Evolutionary conservation across 1,140 invertebrate genomes (phyloP).

Genomic region (Cylas formicarius): DNA sequence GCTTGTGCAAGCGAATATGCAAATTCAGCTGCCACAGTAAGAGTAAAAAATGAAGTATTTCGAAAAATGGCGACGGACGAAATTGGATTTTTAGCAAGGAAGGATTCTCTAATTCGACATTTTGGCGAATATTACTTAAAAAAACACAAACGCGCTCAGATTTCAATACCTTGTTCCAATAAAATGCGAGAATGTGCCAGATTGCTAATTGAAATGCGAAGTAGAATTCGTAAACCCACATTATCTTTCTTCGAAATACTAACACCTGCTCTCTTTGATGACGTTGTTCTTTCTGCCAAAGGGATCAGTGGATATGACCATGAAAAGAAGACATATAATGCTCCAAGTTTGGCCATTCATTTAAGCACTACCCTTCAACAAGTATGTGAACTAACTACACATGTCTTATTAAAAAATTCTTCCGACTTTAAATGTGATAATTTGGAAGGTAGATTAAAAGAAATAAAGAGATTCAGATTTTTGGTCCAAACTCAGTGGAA

Average conservation of each 20-base stretch:
- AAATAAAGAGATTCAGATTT: constrained; percentile 17
- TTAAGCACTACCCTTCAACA: too few relatives aligned
- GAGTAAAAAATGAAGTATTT: constrained; percentile 1
- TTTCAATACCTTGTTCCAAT: too few relatives aligned
- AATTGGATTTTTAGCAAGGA: background rate
- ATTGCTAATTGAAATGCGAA: background rate
- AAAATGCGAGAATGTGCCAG: too few relatives aligned
- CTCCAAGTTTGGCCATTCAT: too few relatives aligned
- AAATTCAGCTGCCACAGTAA: background rate
- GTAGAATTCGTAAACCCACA: background rate
- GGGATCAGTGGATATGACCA: too few relatives aligned
- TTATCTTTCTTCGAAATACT: background rate
- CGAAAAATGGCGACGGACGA: background rate
- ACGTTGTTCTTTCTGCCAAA: background rate
- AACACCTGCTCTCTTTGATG: background rate
- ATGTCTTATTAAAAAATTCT: constrained; percentile 15
- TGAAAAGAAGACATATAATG: too few relatives aligned
- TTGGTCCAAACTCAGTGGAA: constrained; percentile 21
- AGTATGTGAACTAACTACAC: background rate
- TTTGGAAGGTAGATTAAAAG: constrained; percentile 14
- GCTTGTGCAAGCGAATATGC: background rate
- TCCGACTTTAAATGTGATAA: constrained; percentile 5
- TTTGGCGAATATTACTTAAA: too few relatives aligned
- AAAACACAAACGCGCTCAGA: too few relatives aligned
- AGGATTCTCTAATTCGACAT: too few relatives aligned